phyloP scores from a whole-genome alignment of 2,797 vertebrate species.

The Cephalopachus bancanus region DNA sequence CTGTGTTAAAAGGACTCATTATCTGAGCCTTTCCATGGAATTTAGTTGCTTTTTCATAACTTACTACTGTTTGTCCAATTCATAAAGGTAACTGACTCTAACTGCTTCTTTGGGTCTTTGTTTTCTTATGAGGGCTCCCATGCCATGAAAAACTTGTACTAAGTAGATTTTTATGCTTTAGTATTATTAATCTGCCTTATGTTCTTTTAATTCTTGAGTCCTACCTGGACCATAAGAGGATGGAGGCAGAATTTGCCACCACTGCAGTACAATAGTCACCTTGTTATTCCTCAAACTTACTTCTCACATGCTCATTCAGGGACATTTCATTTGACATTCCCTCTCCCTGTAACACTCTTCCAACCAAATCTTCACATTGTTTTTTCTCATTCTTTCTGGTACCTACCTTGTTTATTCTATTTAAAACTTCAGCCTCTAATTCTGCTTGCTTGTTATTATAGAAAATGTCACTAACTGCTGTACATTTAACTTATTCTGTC shows the following conservation, averaged over 20 bases:
- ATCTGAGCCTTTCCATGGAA: background rate
- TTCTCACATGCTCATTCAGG: background rate
- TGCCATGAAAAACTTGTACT: background rate
- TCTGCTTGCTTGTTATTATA: background rate
- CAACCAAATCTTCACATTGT: background rate
- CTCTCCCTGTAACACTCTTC: background rate
- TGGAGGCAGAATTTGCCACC: background rate
- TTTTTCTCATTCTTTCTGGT: background rate
- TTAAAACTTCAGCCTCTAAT: background rate
- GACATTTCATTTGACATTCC: background rate
- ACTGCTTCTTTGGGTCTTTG: too few relatives aligned
- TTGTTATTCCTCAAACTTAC: background rate
- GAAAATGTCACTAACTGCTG: background rate
- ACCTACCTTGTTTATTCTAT: background rate
- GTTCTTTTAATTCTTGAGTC: background rate
- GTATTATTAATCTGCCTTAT: background rate
- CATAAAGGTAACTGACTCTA: background rate
- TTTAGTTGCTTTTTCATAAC: background rate
- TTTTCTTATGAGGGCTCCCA: too few relatives aligned
- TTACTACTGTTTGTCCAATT: background rate
- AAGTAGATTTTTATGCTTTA: background rate
- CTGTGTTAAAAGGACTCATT: background rate
- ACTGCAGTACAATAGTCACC: background rate
- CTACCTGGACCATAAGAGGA: background rate
- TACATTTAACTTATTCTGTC: background rate